These are phyloP conservation scores for Syrista parreyssii DNA, from an alignment of 2,888 invertebrate genomes.

Conservation along the genomic window DNA sequence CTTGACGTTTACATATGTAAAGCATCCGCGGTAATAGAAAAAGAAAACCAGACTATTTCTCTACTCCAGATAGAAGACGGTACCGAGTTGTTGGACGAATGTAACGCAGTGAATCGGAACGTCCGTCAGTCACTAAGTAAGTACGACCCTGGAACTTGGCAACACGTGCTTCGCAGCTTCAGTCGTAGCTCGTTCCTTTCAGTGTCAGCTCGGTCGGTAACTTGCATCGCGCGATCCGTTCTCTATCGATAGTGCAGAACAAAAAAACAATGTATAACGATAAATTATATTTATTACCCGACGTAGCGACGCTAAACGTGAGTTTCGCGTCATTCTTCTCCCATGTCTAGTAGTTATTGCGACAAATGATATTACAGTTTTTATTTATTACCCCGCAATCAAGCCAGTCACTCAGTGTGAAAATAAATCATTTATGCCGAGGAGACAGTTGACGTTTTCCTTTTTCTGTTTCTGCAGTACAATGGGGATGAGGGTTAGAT, in stretches of 20 bases:
- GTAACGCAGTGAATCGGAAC: background rate
- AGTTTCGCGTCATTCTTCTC: background rate
- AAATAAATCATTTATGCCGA: slow-evolving; percentile 48
- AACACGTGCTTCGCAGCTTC: background rate
- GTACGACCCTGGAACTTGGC: background rate
- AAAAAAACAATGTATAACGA: background rate
- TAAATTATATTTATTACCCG: background rate
- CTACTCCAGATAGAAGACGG: slow-evolving; percentile 37
- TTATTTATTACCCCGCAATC: slow-evolving; percentile 50
- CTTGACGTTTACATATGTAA: slow-evolving; percentile 33
- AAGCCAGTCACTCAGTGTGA: slow-evolving; percentile 50
- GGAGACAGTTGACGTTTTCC: slow-evolving; percentile 19
- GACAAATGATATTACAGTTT: slow-evolving; percentile 51
- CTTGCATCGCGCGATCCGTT: background rate
- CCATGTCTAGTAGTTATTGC: slow-evolving; percentile 46
- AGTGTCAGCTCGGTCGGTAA: background rate
- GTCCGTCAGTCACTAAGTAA: slow-evolving; percentile 1
- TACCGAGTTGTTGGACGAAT: background rate
- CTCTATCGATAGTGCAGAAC: background rate
- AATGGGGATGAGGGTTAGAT: background rate
- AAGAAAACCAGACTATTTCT: slow-evolving; percentile 46
- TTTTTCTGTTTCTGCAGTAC: background rate
- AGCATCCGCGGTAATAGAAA: slow-evolving; percentile 33
- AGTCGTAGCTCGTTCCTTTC: background rate
- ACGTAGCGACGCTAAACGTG: slow-evolving; percentile 10